Base-by-base conservation (phyloP, 2,797 vertebrate species). In the Myotis findleyi region DNA sequence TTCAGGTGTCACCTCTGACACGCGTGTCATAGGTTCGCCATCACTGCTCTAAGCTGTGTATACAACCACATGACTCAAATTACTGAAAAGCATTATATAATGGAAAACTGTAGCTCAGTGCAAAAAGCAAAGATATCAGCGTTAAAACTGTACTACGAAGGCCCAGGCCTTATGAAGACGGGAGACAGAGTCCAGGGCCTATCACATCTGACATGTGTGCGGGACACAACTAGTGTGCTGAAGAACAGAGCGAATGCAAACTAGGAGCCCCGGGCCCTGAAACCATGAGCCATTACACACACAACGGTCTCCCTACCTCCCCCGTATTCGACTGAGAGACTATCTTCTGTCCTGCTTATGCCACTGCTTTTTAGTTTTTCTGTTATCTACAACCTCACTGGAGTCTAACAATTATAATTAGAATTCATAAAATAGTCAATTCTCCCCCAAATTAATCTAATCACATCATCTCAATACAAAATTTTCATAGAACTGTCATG, bases 351-450 rank as follows among this genome's bases (percentile, higher is more conserved):
- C 18, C 87, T 87, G 30, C 3, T 20, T 25, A 88, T 14, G 5
- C 18, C 79, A 72, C 55, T 44, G 5, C 49, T 47, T 57, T 80
- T 76, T 21, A 89, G 38, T 49, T 89, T 89, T 62, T 69, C 75
- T 87, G 27, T 66, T 89, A 72, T 10, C 20, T 87, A 73, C 14
- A 62, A 49, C 25, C 30, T 68, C 76, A 62, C 3, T 68, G 47
- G 88, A 93, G 38, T 89, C 57, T 87, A 91, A 79, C 23, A 86
- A 30, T 88, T 75, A 53, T 11, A 85, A 80, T 6, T 53, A 89
- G 17, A 6, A 41, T 57, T 72, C 10, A 41, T 51, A 57, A 91
- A 89, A 94, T 89, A 64, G 36, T 53, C 44, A 85, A 25, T 82
- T 77, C 25, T 81, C 10, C 5, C 62, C 23, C 0, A 76, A 75